Conservation (phyloP, 2,888 invertebrate genomes). For the Cremastobaeus sp. region DNA sequence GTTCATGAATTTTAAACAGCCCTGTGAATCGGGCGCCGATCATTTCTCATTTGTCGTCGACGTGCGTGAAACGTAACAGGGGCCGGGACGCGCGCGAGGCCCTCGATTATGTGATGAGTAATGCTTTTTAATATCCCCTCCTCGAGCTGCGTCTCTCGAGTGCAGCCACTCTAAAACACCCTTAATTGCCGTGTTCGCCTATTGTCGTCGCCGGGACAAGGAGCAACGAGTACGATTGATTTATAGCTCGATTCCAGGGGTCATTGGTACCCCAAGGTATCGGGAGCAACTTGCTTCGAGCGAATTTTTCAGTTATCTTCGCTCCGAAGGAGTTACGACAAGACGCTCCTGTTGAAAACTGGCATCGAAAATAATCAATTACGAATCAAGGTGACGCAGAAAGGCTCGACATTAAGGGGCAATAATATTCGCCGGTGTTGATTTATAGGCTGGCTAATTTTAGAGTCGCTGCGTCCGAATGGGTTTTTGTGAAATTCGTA, state of each 20-base stretch:
- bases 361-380: slow-evolving; percentile 43
- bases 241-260: slow-evolving; percentile 40
- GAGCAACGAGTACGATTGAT: slow-evolving; percentile 61
- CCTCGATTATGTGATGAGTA: slow-evolving; percentile 78
- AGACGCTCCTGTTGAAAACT: slow-evolving; percentile 10
- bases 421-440: slow-evolving; percentile 46
- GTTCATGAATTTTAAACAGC: slow-evolving; percentile 79
- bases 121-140: slow-evolving; percentile 78
- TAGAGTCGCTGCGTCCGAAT: slow-evolving; percentile 46
- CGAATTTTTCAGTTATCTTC: slow-evolving; percentile 16
- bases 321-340: background rate
- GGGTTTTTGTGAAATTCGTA: slow-evolving; percentile 47
- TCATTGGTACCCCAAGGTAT: slow-evolving; percentile 5
- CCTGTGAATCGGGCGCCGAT: slow-evolving; percentile 73
- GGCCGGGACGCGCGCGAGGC: slow-evolving; percentile 31
- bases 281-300: background rate
- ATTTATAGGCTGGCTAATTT: slow-evolving; percentile 51
- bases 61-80: slow-evolving; percentile 44
- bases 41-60: slow-evolving; percentile 74
- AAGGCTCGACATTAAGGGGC: slow-evolving; percentile 45
- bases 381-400: slow-evolving; percentile 29
- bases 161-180: slow-evolving; percentile 78
- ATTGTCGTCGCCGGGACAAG: slow-evolving; percentile 59
- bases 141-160: slow-evolving; percentile 47
- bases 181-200: slow-evolving; percentile 76